Percentiles rank a stretch among this genome's conserved stretches.
Conservation (phyloP, 1,140 invertebrate species). For the Zaprionus gabonicus region DNA sequence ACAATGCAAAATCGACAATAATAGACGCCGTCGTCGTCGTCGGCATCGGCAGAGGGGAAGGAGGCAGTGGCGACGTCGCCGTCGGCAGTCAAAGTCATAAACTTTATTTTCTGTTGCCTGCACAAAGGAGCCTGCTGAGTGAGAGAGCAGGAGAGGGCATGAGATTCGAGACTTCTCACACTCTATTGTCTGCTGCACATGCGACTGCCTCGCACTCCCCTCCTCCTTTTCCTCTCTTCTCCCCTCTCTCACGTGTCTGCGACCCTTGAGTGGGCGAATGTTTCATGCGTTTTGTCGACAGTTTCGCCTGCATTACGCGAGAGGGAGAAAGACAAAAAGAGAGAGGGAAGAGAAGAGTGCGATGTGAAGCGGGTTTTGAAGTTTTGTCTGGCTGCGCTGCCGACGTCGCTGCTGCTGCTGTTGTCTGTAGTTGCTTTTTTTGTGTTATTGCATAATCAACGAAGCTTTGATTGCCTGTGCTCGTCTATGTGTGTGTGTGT, state of each 20-base stretch:
- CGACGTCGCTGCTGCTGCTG: constrained; percentile 22
- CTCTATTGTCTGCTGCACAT: constrained; percentile 51
- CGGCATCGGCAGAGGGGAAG: constrained; percentile 39
- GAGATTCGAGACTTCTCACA: constrained; percentile 49
- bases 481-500: constrained; percentile 16
- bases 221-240: background rate
- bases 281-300: constrained; percentile 55
- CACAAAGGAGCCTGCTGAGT: constrained; percentile 67
- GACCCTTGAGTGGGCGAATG: constrained; percentile 52
- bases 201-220: constrained; percentile 5
- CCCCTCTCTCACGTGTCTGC: constrained; percentile 40
- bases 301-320: constrained; percentile 41
- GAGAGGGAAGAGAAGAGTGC: background rate
- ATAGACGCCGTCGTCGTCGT: constrained; percentile 57
- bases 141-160: constrained; percentile 6
- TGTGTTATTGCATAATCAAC: constrained; percentile 60
- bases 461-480: constrained; percentile 59
- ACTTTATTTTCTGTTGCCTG: constrained; percentile 82
- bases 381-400: constrained; percentile 44
- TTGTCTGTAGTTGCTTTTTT: constrained; percentile 47
- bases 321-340: background rate
- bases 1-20: constrained; percentile 72
- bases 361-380: constrained; percentile 19
- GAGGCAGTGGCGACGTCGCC: constrained; percentile 54
- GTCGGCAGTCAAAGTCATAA: constrained; percentile 79